Base-by-base conservation (phyloP, 1,140 invertebrate genomes). In the honey bee (Apis mellifera) region DNA sequence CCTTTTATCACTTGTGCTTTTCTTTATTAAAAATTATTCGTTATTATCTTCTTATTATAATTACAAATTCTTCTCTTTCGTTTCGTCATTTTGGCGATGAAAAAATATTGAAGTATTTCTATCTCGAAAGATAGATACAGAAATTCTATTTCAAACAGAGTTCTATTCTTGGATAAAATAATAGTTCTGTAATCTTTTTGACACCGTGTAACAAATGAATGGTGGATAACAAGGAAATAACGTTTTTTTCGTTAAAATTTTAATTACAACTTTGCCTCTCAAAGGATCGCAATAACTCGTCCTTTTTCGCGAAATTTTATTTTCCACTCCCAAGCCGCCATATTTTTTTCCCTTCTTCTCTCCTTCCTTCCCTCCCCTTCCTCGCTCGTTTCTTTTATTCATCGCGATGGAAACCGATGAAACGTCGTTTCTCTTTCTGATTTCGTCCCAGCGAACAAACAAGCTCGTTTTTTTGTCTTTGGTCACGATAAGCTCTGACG, bases 381-480 rank as follows among this genome's bases (percentile, higher is more conserved):
- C 8, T 15, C 17, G 17, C 48, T 48, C 13, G 19, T 50, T n/a
- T 66, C 23, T 48, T 50, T 55, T 21, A 66, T 66, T 54, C 54
- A 55, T 32, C 13, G 26, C 57, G 15, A 11, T 48, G 55, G 17
- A 50, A 68, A 50, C 48, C 17, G 21, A 54, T 52, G 21, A 23
- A 54, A 62, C 13, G 74, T 15, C 66, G 57, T 68, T 64, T 55
- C 71, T 69, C 66, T 71, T 65, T 71, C 57, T 55, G 81, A 78
- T 80, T 74, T 74, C 50, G 68, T n/a, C 50, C 48, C 8, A 52
- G 17, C 50, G 59, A 55, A 65, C 60, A 80, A 74, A 74, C 70
- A 80, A 80, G 64, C 60, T 65, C 32, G 70, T 80, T 80, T 65
- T 62, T 54, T 65, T 42, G n/a, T 54, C 78, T 74, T 76, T 23